Conservation (phyloP, 2,888 invertebrate genomes). For the Oscheius sp. region DNA sequence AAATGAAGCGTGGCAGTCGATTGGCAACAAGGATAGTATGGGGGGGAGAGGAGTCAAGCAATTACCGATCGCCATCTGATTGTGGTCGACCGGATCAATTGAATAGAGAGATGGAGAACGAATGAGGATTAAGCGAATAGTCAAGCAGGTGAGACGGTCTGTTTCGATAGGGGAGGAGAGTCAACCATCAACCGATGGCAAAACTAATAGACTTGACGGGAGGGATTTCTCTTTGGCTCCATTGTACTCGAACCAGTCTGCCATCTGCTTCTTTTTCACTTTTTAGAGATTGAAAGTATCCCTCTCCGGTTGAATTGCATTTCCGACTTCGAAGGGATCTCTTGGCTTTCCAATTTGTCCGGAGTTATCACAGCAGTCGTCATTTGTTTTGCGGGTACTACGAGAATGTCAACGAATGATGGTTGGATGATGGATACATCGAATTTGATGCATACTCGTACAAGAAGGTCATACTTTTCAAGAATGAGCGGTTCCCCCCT, state of each 20-base stretch:
- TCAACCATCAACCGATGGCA: background rate
- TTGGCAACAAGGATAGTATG: background rate
- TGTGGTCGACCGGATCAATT: background rate
- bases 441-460: too few species aligned
- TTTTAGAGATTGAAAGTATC: background rate
- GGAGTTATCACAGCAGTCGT: background rate
- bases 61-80: constrained; percentile 9
- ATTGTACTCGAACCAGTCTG: constrained; percentile 13
- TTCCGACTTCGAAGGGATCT: background rate
- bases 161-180: background rate
- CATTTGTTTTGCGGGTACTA: background rate
- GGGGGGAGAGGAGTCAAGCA: background rate
- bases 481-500: too few species aligned
- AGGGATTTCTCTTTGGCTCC: background rate
- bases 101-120: background rate
- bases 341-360: too few species aligned
- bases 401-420: background rate
- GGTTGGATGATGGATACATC: background rate
- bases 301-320: background rate
- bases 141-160: background rate
- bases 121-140: background rate
- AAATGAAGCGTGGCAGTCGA: constrained; percentile 16
- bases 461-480: too few species aligned
- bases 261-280: background rate
- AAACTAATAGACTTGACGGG: constrained; percentile 6